These are phyloP conservation scores for Xestia sexstrigata DNA, from an alignment of 2,888 invertebrate species.

Conservation along the genomic window DNA sequence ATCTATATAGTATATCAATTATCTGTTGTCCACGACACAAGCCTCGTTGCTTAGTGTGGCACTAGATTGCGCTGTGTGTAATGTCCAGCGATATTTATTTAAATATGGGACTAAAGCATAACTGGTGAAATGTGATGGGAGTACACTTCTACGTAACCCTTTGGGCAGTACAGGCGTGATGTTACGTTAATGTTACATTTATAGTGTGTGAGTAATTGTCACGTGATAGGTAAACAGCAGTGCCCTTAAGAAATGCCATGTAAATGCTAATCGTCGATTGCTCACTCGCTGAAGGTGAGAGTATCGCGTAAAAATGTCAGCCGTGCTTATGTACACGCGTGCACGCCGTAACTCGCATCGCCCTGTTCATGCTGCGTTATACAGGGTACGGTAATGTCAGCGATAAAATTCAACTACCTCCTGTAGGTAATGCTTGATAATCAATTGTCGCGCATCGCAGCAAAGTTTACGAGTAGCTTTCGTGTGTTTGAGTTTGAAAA, in stretches of 20 bases:
- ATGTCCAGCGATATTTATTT: no score
- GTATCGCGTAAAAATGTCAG: conserved; percentile 76
- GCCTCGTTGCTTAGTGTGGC: no score
- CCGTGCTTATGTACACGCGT: conserved; percentile 44
- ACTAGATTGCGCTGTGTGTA: no score
- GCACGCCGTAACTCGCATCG: conserved; percentile 33
- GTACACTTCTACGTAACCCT: neutral
- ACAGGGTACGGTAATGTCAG: conserved; percentile 35
- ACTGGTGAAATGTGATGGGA: neutral
- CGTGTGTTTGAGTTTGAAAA: neutral
- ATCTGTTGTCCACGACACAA: no score
- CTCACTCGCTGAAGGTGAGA: conserved; percentile 78
- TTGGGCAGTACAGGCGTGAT: neutral
- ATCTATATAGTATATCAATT: no score
- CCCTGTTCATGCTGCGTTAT: conserved; percentile 18
- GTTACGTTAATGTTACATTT: neutral
- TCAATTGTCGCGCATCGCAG: conserved; percentile 18
- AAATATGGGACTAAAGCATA: neutral
- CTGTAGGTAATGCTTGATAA: conserved; percentile 28
- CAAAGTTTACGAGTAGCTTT: conserved; percentile 3
- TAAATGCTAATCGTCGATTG: conserved; percentile 87
- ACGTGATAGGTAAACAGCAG: conserved; percentile 61
- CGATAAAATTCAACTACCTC: conserved; percentile 54
- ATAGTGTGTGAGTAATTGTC: conserved; percentile 37
- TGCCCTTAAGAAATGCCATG: conserved; percentile 85